Evolutionary conservation across 2,888 invertebrate genomes (phyloP).

Genomic region (Rotaria macrura): DNA sequence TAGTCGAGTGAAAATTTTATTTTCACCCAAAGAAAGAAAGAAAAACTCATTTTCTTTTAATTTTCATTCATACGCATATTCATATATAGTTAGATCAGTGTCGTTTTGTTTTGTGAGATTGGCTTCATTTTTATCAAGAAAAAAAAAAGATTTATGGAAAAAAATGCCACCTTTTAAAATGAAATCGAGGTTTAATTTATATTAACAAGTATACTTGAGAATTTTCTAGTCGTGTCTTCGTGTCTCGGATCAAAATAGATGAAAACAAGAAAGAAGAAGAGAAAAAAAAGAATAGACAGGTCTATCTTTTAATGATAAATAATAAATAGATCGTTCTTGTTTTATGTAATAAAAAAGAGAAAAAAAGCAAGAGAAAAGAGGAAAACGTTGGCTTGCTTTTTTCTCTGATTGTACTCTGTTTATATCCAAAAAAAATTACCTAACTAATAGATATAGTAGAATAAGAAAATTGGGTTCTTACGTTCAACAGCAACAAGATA

Average conservation of each 20-base stretch:
- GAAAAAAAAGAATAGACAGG: neutral
- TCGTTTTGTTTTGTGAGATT: too few relatives aligned
- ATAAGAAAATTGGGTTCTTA: neutral
- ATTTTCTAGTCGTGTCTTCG: neutral
- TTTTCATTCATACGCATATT: too few relatives aligned
- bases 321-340: neutral
- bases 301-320: neutral
- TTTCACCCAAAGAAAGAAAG: neutral
- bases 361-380: neutral
- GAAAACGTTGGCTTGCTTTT: neutral
- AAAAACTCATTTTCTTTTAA: too few relatives aligned
- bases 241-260: neutral
- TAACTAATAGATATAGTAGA: neutral
- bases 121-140: neutral
- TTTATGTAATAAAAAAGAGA: neutral
- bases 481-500: conserved; percentile 32
- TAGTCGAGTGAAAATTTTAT: neutral
- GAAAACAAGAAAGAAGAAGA: neutral
- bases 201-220: neutral
- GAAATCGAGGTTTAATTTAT: too few relatives aligned
- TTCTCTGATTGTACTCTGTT: neutral
- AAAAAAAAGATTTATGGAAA: too few relatives aligned
- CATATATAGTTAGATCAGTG: too few relatives aligned
- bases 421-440: neutral
- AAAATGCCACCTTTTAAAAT: too few relatives aligned